Evolutionary conservation across 2,888 invertebrate species (phyloP), one percentile per base, ranked within the genome.

Genomic region (Physocephala rufipes): DNA sequence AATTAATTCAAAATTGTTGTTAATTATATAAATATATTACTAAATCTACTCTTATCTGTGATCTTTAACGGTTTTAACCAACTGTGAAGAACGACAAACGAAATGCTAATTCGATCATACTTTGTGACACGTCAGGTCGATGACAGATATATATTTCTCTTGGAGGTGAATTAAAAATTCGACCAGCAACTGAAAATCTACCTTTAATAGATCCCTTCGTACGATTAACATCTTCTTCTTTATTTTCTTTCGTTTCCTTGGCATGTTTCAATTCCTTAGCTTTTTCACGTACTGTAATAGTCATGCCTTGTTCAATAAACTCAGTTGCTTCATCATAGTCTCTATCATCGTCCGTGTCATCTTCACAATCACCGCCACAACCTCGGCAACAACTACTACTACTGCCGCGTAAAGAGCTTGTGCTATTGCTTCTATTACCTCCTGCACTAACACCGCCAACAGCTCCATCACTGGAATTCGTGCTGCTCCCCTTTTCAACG

Each of bases 131-230:
- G 30, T 91, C 91, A 74, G 95, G 95, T 77, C 93, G 91, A 85
- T 95, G 95, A 84, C 96, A 96, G 55, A 96, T 89, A 81, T 94
- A 97, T 15, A 96, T 87, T 83, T 96, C 96, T 76, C 92, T 89
- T 0, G 91, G 90, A 0, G 95, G 94, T 70, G 90, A 90, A 67
- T 91, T 90, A 83, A 95, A 93, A 5, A 95, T 87, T 49, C 95
- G 88, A 21, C 93, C 92, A 86, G 78, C 89, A 86, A 80, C 80
- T 12, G 80, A 78, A 65, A 82, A 79, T 12, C 75, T 75, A 16
- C 76, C 75, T 55, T 71, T 74, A 76, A 88, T 87, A 87, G 92
- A 68, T 26, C 76, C 75, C 69, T 63, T 62, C 13, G 64, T 26
- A 15, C 70, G 49, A n/a, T 19, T n/a, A 3, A 12, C 75, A 78